Conservation (phyloP, 2,888 invertebrate genomes). For the Mycalesis mineus region DNA sequence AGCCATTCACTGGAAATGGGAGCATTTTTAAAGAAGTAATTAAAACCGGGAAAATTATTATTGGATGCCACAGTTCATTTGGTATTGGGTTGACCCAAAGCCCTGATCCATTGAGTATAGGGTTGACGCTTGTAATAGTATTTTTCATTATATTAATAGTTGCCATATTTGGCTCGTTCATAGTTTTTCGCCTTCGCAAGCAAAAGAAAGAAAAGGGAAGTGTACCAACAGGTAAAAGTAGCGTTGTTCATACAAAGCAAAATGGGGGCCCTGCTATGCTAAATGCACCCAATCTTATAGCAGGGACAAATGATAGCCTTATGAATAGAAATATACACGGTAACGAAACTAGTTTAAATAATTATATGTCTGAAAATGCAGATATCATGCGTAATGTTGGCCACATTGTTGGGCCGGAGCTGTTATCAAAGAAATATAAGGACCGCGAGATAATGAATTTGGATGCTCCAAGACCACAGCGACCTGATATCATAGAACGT, state of each 20-base stretch:
- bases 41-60: constrained; percentile 84
- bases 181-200: constrained; percentile 92
- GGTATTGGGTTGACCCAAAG: constrained; percentile 87
- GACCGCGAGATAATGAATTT: constrained; percentile 87
- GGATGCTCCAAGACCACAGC: constrained; percentile 87
- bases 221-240: constrained; percentile 79
- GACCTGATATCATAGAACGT: constrained; percentile 95
- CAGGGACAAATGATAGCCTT: constrained; percentile 82
- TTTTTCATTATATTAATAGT: constrained; percentile 94
- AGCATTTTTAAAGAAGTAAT: constrained; percentile 85
- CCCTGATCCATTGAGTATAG: constrained; percentile 93
- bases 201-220: constrained; percentile 92
- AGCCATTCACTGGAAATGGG: constrained; percentile 93
- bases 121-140: constrained; percentile 94
- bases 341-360: constrained; percentile 83
- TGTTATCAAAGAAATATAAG: constrained; percentile 92
- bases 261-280: constrained; percentile 84
- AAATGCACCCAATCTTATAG: constrained; percentile 82
- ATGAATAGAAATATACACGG: constrained; percentile 83
- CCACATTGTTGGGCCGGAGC: constrained; percentile 89
- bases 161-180: constrained; percentile 92
- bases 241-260: constrained; percentile 87
- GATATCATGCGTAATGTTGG: constrained; percentile 86
- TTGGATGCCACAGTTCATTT: constrained; percentile 86
- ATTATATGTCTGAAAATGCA: constrained; percentile 84